Conservation (phyloP, 1,140 invertebrate genomes). For the Ceratosolen solmsi region DNA sequence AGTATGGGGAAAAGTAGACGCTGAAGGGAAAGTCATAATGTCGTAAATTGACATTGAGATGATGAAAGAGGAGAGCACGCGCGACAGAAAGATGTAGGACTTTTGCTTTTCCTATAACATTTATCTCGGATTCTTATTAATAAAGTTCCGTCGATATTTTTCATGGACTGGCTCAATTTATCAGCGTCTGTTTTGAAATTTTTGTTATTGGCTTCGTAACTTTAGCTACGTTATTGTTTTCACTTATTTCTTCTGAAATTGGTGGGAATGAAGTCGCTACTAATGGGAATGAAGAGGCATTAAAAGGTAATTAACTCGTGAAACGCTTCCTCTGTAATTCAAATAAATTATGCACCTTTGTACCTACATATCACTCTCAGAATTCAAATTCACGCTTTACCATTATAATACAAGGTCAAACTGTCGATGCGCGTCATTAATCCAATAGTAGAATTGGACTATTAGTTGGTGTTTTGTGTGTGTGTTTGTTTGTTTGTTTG, state of each 20-base stretch:
- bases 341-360: no score
- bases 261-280: no score
- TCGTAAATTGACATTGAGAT: conserved; percentile 51
- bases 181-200: conserved; percentile 10
- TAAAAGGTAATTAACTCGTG: no score
- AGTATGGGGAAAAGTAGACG: neutral
- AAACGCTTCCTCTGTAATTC: no score
- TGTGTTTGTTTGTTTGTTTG: no score
- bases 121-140: conserved; percentile 24
- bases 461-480: no score
- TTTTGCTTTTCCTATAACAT: neutral
- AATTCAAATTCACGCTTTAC: no score
- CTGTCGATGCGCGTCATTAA: no score
- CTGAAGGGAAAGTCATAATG: conserved; percentile 29
- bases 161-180: conserved; percentile 14
- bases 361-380: no score
- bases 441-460: no score
- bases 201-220: neutral
- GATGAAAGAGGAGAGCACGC: conserved; percentile 28
- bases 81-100: conserved; percentile 11
- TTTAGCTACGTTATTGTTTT: neutral
- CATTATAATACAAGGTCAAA: no score
- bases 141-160: conserved; percentile 33
- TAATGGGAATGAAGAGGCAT: no score
- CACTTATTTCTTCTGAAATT: neutral